These are phyloP conservation scores for Dunckerocampus dactyliophorus DNA, from an alignment of 2,113 vertebrate genomes.

Conservation along the genomic window DNA sequence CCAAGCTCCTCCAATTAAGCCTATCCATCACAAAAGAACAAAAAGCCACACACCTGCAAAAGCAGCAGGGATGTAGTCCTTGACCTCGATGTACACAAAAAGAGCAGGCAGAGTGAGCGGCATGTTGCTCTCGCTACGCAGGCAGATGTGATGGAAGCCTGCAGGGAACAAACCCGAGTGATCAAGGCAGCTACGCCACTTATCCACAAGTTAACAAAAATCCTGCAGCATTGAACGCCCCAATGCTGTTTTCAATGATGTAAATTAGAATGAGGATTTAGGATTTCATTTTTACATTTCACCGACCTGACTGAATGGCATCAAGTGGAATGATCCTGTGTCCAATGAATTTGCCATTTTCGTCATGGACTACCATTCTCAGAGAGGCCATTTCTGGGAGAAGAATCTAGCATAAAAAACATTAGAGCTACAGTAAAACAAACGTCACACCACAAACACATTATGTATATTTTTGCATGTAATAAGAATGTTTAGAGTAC, in stretches of 20 bases:
- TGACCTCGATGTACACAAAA: constrained; percentile 91
- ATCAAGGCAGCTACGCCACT: constrained; percentile 15
- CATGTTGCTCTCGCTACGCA: constrained; percentile 91
- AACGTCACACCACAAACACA: neutral
- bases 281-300: neutral
- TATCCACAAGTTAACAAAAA: constrained; percentile 5
- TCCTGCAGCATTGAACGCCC: constrained; percentile 8
- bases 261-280: constrained; percentile 12
- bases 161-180: constrained; percentile 21
- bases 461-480: neutral
- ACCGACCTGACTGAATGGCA: constrained; percentile 85
- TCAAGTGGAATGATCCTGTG: constrained; percentile 89
- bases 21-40: neutral
- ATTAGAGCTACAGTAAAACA: constrained; percentile 6
- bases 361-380: constrained; percentile 85
- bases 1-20: neutral
- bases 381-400: constrained; percentile 90
- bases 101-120: constrained; percentile 87
- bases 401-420: constrained; percentile 78
- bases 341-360: constrained; percentile 92
- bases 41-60: constrained; percentile 81
- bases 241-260: constrained; percentile 19
- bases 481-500: neutral
- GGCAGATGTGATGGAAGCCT: constrained; percentile 94
- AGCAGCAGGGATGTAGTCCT: constrained; percentile 93